phyloP scores from a whole-genome alignment of 2,113 vertebrate species.

The Malaclemys terrapin region DNA sequence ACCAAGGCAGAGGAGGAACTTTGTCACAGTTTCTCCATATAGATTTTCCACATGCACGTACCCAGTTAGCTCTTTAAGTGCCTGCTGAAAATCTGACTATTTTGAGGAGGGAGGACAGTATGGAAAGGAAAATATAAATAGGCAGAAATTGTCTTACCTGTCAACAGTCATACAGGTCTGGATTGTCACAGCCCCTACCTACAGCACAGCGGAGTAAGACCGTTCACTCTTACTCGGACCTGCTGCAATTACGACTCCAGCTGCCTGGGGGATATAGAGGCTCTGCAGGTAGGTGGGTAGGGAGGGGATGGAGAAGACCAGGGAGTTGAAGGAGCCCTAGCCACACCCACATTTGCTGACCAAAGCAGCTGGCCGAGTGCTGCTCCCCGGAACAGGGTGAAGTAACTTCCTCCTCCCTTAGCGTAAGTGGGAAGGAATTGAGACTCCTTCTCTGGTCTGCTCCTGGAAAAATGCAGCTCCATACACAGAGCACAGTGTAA shows the following conservation, averaged over 20 bases:
- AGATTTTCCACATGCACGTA: too few species aligned
- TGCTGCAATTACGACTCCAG: background rate
- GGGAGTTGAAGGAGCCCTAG: background rate
- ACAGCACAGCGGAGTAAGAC: background rate
- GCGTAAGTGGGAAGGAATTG: background rate
- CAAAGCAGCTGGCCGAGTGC: background rate
- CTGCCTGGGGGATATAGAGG: background rate
- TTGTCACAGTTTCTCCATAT: too few species aligned
- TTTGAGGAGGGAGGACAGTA: background rate
- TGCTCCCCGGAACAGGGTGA: background rate
- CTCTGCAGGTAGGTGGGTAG: background rate
- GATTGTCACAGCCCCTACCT: background rate
- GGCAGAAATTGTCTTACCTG: background rate
- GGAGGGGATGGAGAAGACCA: background rate
- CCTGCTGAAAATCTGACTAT: background rate
- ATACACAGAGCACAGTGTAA: too few species aligned
- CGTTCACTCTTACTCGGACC: background rate
- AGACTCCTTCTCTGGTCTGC: background rate
- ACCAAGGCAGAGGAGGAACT: too few species aligned
- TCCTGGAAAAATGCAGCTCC: background rate
- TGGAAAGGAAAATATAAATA: background rate
- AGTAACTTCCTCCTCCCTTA: background rate
- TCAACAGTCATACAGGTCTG: fast-evolving
- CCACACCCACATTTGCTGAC: background rate
- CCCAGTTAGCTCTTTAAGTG: too few species aligned